Percentiles rank a stretch among this genome's conserved stretches.
phyloP scores from a whole-genome alignment of 64 coral and sea anemone species.

The Dendronephthya gigantea region DNA sequence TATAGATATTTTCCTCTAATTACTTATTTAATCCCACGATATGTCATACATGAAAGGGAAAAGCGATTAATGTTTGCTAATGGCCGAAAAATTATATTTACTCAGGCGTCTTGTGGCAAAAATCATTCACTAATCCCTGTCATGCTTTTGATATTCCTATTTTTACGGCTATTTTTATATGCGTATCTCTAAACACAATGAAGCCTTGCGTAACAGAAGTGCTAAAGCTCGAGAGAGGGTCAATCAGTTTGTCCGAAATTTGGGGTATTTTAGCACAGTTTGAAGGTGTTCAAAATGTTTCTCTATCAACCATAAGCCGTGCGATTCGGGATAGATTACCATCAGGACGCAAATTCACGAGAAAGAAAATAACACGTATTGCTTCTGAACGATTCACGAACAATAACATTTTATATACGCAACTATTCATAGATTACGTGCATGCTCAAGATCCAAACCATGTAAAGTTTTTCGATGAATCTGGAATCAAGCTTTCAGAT shows the following conservation, averaged over 20 bases:
- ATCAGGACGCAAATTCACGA: neutral
- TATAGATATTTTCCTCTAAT: too few relatives aligned
- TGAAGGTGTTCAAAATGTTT: neutral
- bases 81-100: too few relatives aligned
- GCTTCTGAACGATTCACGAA: neutral
- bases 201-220: too few relatives aligned
- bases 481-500: constrained; percentile 1
- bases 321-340: neutral
- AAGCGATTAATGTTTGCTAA: too few relatives aligned
- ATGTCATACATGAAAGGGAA: too few relatives aligned
- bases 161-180: too few relatives aligned
- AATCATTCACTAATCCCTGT: too few relatives aligned
- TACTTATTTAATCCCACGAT: too few relatives aligned
- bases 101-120: too few relatives aligned
- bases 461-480: neutral
- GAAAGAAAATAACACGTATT: constrained; percentile 1
- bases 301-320: neutral
- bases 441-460: neutral
- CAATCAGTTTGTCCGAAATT: neutral
- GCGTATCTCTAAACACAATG: too few relatives aligned
- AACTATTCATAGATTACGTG: neutral
- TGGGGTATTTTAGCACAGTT: neutral
- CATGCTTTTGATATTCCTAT: too few relatives aligned
- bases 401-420: neutral
- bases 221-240: neutral